phyloP scores from a whole-genome alignment of 1,140 invertebrate species.

The Plodia interpunctella region DNA sequence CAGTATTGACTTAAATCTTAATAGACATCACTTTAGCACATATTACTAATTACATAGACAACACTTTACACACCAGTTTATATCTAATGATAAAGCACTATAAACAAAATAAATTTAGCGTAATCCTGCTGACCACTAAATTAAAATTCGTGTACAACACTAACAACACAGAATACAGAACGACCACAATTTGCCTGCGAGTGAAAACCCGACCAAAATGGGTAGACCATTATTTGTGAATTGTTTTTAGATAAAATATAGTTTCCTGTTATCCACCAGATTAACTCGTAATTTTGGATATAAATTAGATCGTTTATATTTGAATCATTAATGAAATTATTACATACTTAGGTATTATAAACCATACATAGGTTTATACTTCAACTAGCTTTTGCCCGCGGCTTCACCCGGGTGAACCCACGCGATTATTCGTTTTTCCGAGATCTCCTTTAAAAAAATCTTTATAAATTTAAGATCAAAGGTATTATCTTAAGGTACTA shows the following conservation, averaged over 20 bases:
- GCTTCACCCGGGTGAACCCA: too few species aligned
- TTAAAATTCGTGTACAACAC: slow-evolving; percentile 48
- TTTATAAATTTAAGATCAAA: too few species aligned
- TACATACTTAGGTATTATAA: too few species aligned
- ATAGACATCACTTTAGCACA: too few species aligned
- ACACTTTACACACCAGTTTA: too few species aligned
- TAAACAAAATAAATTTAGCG: slow-evolving; percentile 27
- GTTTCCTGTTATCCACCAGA: not conserved
- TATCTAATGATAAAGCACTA: not conserved
- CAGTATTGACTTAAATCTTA: too few species aligned
- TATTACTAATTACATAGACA: too few species aligned
- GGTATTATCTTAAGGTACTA: too few species aligned
- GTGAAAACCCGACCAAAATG: slow-evolving; percentile 61
- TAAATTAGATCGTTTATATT: slow-evolving; percentile 12
- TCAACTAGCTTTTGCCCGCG: too few species aligned
- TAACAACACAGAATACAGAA: slow-evolving; percentile 47
- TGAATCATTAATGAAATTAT: slow-evolving; percentile 12
- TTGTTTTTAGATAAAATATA: slow-evolving; percentile 9
- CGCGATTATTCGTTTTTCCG: too few species aligned
- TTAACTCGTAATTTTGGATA: not conserved
- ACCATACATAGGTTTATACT: too few species aligned
- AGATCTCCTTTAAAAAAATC: too few species aligned
- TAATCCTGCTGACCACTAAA: slow-evolving; percentile 32
- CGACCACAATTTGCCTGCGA: slow-evolving; percentile 62
- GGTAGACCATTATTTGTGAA: slow-evolving; percentile 57